A percentile compares a stretch with the other conserved stretches of the same genome.
phyloP scores from a whole-genome alignment of 2,888 invertebrate species.

The Pecten maximus region DNA sequence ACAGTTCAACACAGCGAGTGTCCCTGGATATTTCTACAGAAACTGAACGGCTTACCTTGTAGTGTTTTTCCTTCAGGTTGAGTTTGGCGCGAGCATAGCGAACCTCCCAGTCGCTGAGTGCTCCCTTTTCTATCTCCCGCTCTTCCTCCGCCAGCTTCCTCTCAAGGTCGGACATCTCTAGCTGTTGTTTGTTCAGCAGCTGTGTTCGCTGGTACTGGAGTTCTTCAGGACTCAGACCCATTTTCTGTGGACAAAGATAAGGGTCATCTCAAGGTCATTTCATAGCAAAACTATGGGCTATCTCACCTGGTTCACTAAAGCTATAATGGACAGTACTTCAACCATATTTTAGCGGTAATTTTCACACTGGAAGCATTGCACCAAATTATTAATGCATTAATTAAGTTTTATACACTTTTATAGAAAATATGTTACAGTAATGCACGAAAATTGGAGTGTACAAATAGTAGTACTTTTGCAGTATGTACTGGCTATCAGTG shows the following conservation, averaged over 20 bases:
- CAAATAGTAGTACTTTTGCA: too few species aligned
- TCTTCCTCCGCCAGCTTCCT: conserved; percentile 71
- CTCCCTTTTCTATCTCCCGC: conserved; percentile 70
- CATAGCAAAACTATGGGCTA: background rate
- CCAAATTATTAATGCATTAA: too few species aligned
- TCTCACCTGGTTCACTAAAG: background rate
- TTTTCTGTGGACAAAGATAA: conserved; percentile 65
- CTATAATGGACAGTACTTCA: background rate
- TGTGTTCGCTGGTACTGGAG: conserved; percentile 71
- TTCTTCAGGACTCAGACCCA: conserved; percentile 75
- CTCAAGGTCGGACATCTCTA: conserved; percentile 77
- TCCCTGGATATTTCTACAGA: background rate
- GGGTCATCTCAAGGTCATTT: background rate
- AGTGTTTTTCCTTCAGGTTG: conserved; percentile 79
- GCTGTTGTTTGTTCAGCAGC: conserved; percentile 76
- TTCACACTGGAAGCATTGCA: too few species aligned
- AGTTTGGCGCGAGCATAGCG: conserved; percentile 79
- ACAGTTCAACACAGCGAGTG: background rate
- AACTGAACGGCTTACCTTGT: conserved; percentile 72
- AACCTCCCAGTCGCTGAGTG: conserved; percentile 80
- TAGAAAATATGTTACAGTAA: too few species aligned
- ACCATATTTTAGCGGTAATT: too few species aligned
- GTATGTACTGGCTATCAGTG: too few species aligned
- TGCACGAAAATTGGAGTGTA: too few species aligned
- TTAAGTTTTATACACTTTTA: too few species aligned